Evolutionary conservation across 1,140 invertebrate species (phyloP), one percentile per base, ranked within the genome.

Genomic region (Gonatopus flavifemur): DNA sequence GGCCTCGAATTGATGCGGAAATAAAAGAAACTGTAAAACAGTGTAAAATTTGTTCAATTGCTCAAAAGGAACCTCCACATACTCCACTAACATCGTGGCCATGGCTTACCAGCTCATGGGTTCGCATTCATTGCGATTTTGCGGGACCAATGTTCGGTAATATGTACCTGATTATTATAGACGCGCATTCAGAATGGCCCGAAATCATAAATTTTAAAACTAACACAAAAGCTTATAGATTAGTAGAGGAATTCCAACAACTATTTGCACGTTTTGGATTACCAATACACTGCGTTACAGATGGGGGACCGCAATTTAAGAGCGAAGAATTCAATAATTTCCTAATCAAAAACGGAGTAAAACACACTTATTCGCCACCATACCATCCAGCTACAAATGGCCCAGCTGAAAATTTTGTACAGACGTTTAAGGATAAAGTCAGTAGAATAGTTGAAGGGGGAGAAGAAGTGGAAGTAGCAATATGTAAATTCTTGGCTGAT

Each of bases 1-100:
- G 78, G 77, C 69, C 69, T 32, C 52, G 59, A 8, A 60, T 81
- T 4, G 72, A 80, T 50, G 46, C 45, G 7, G 69, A 76, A 8
- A 69, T 77, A 28, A 67, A 78, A 52, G 3, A n/a, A 7, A 7
- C 12, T 6, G 25, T 28, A 7, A 28, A 28, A 7, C 6, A 12
- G 25, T 28, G 25, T 12, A 28, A 28, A 28, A 28, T 28, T 28
- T 28, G 25, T 28, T 12, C 12, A 28, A 28, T 28, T 7, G 25
- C 22, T 3, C 18, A 18, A 37, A 38, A 47, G 30, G 10, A 10
- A 13, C 43, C 43, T 6, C 16, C 43, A 19, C 31, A 45, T 10
- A 35, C 33, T 31, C 3, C 43, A 15, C n/a, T 45, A 4, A 45
- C 25, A 6, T 12, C 25, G 6, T 28, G 25, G 25, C 25, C 41